phyloP scores from a whole-genome alignment of 2,888 invertebrate genomes.

The Acheta domesticus region DNA sequence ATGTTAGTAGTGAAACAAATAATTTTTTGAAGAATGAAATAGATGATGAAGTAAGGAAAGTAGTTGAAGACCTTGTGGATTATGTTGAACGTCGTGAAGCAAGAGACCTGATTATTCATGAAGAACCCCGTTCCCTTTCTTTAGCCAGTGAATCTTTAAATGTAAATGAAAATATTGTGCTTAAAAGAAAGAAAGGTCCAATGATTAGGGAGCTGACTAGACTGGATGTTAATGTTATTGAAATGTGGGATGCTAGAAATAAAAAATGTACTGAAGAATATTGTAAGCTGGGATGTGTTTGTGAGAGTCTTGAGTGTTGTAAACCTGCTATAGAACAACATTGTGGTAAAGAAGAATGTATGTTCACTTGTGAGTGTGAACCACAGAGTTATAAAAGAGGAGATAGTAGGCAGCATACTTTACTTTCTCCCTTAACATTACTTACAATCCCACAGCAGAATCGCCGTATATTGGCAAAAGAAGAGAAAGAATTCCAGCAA shows the following conservation, averaged over 20 bases:
- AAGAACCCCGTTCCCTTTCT: constrained; percentile 41
- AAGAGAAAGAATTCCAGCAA: constrained; percentile 69
- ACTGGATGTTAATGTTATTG: constrained; percentile 57
- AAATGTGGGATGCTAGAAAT: constrained; percentile 29
- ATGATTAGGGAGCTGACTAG: constrained; percentile 54
- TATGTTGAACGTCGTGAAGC: constrained; percentile 60
- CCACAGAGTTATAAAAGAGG: background rate
- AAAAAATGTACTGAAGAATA: constrained; percentile 52
- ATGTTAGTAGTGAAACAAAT: background rate
- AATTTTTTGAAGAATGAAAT: background rate
- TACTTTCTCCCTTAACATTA: constrained; percentile 42
- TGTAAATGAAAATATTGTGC: constrained; percentile 39
- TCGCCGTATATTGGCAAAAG: constrained; percentile 59
- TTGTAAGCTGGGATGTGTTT: constrained; percentile 66
- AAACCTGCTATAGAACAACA: constrained; percentile 50
- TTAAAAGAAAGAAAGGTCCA: constrained; percentile 46
- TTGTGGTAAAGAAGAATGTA: constrained; percentile 60
- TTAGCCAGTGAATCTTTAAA: background rate
- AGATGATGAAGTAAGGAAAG: constrained; percentile 37
- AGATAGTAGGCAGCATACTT: constrained; percentile 37
- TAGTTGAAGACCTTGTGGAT: constrained; percentile 56
- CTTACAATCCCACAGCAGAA: constrained; percentile 52
- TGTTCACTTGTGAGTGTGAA: constrained; percentile 56
- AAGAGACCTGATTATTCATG: constrained; percentile 54
- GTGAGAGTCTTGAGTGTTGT: constrained; percentile 55